phyloP scores from a whole-genome alignment of 2,888 invertebrate species.

The Onthophagus sagittarius region DNA sequence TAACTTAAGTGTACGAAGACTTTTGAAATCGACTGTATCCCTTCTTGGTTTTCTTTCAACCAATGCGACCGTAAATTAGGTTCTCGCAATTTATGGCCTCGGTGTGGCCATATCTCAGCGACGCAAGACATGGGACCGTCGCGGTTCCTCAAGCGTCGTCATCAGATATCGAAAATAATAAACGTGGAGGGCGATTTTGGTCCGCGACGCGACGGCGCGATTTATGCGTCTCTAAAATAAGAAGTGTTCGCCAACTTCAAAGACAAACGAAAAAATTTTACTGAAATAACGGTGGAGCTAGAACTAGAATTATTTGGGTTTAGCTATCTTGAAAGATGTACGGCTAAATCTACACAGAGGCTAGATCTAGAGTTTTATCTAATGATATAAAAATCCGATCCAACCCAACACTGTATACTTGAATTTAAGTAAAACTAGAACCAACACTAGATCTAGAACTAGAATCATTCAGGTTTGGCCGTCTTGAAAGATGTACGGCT shows the following conservation, averaged over 20 bases:
- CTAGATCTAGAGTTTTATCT: no score
- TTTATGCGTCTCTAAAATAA: neutral
- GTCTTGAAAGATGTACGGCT: no score
- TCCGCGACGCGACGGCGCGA: neutral
- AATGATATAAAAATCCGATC: no score
- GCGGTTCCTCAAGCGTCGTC: neutral
- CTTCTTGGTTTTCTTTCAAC: neutral
- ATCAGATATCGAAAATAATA: neutral
- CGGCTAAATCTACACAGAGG: no score
- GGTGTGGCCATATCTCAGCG: neutral
- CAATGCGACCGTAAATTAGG: neutral
- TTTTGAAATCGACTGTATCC: neutral
- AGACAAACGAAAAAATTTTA: neutral
- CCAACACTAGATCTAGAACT: no score
- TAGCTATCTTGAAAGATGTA: no score
- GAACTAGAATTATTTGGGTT: no score
- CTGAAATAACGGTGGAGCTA: no score
- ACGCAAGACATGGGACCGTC: neutral
- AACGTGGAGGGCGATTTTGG: neutral
- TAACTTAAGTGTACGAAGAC: no score
- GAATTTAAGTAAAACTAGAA: no score
- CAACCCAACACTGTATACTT: no score
- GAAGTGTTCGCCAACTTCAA: neutral
- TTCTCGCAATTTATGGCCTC: neutral
- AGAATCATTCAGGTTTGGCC: no score